Conservation (phyloP, 2,113 vertebrate species). For the Oreochromis spilurus region DNA sequence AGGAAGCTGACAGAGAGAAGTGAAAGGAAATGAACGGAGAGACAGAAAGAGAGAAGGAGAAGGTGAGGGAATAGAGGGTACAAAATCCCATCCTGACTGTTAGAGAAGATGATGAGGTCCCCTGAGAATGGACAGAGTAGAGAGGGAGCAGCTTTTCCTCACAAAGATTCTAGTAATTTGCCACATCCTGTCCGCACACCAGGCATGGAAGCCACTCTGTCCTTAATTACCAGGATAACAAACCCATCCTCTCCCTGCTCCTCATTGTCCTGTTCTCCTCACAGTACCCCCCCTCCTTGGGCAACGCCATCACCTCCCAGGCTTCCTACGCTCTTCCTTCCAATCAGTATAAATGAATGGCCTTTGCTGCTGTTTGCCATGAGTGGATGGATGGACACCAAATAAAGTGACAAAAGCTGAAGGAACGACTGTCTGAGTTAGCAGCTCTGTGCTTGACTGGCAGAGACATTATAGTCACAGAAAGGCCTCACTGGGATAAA, state of each 20-base stretch:
- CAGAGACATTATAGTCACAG: slow-evolving; percentile 59
- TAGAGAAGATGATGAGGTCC: slow-evolving; percentile 91
- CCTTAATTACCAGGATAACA: slow-evolving; percentile 88
- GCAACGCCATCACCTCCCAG: slow-evolving; percentile 2
- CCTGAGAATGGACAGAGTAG: slow-evolving; percentile 80
- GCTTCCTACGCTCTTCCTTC: slow-evolving; percentile 24
- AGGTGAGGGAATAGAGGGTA: slow-evolving; percentile 82
- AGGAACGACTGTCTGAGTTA: slow-evolving; percentile 55
- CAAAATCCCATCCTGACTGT: slow-evolving; percentile 93
- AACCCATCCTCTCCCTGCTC: slow-evolving; percentile 71
- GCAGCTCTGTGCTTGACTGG: slow-evolving; percentile 64
- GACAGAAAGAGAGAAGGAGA: slow-evolving; percentile 61
- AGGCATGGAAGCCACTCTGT: slow-evolving; percentile 79
- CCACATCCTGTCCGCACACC: slow-evolving; percentile 79
- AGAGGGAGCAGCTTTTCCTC: slow-evolving; percentile 81
- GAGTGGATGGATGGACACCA: slow-evolving; percentile 55
- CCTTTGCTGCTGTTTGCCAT: slow-evolving; percentile 45
- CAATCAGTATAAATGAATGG: slow-evolving; percentile 61
- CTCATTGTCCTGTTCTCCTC: slow-evolving; percentile 31
- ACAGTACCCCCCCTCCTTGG: slow-evolving; percentile 12
- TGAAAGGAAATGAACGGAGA: slow-evolving; percentile 53
- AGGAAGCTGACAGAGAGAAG: slow-evolving; percentile 37
- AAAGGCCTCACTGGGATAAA: slow-evolving; percentile 61
- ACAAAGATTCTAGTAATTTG: slow-evolving; percentile 85
- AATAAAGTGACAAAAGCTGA: slow-evolving; percentile 63